These are phyloP conservation scores for Syrrhaptes paradoxus DNA, from an alignment of 2,113 vertebrate species.

Conservation along the genomic window DNA sequence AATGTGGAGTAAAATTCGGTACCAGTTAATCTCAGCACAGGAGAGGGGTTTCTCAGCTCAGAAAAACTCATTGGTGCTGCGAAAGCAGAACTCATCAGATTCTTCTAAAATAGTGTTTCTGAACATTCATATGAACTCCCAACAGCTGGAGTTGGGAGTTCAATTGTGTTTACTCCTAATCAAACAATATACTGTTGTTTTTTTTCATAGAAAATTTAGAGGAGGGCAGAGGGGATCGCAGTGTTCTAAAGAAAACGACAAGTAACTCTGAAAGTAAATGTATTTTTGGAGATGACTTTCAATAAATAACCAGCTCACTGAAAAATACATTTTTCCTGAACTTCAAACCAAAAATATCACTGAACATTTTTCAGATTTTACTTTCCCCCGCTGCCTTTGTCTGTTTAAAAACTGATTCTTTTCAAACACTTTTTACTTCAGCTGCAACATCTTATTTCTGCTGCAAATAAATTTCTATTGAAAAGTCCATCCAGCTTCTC, in stretches of 20 bases:
- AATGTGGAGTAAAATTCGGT: not conserved
- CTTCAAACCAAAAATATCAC: not conserved
- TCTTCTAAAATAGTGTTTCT: constrained; percentile 28
- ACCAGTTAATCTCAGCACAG: not conserved
- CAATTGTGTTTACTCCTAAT: not conserved
- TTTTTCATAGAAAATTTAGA: not conserved
- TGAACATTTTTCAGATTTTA: not conserved
- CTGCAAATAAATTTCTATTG: constrained; percentile 25
- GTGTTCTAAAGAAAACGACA: not conserved
- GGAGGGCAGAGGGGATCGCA: not conserved
- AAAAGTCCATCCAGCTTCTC: not conserved
- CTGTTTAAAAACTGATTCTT: not conserved
- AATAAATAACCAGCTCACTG: not conserved
- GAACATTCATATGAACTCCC: constrained; percentile 23
- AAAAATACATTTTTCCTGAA: not conserved
- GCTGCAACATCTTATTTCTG: not conserved
- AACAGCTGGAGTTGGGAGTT: constrained; percentile 50
- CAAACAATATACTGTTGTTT: not conserved
- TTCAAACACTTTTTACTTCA: not conserved
- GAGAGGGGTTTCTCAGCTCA: not conserved
- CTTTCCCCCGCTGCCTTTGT: not conserved
- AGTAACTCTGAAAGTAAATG: not conserved
- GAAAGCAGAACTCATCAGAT: constrained; percentile 40
- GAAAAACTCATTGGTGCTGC: constrained; percentile 20
- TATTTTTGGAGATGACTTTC: not conserved